Base-by-base conservation (phyloP, 2,113 vertebrate species). In the Turnix velox region DNA sequence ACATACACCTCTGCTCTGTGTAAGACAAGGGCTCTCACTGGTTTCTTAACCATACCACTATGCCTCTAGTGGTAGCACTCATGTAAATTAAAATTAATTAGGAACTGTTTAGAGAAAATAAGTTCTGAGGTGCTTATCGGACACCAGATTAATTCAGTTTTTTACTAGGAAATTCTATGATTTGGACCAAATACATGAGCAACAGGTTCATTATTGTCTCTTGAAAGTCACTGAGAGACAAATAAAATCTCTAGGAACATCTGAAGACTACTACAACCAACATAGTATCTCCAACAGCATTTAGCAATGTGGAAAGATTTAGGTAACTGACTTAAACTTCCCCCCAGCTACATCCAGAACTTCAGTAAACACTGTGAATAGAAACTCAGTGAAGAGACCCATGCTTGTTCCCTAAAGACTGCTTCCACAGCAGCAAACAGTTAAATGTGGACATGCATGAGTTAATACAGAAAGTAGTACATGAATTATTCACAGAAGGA, bases 401-500 rank as follows among this genome's bases (percentile, higher is more conserved):
- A 0, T 72, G 31, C 77, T 88, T 80, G 37, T 15, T 92, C 81
- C 93, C 92, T 58, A 40, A 33, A 79, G 93, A 91, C 73, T 57
- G 65, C 45, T 25, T 72, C 81, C 12, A 7, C 74, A 92, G 84
- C 63, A 87, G 78, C 74, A 94, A 66, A 82, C 82, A 94, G 77
- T 57, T 94, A 92, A 95, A 95, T 90, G 59, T 45, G 63, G 71
- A 66, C 73, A 85, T 30, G 55, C 82, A 59, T 24, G 82, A 91
- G 82, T 94, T 95, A 94, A 85, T 73, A 39, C 72, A 77, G 49
- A 74, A 90, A 94, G 61, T 17, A 68, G 84, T 65, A 76, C 6
- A 91, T 84, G 94, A 76, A 90, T 79, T 90, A 85, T 82, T 92
- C 94, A 91, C 66, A 18, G 33, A 23, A 33, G 91, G 33, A 2